phyloP scores from a whole-genome alignment of 2,113 vertebrate genomes.

The Misgurnus mizolepis region DNA sequence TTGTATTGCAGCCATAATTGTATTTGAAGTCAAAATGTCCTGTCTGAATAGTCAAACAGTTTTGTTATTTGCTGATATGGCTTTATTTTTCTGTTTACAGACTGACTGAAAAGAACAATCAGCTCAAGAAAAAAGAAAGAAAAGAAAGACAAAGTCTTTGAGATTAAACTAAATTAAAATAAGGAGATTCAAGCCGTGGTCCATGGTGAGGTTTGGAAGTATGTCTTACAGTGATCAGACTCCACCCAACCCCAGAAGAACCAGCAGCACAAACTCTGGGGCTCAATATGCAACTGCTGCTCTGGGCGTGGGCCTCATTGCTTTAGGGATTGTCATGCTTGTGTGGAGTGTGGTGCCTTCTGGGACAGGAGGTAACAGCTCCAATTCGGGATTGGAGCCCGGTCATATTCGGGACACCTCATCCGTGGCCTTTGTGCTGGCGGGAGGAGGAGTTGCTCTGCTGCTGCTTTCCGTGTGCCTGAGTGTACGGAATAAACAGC shows the following conservation, averaged over 20 bases:
- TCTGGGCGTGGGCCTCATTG: slow-evolving; percentile 88
- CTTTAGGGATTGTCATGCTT: slow-evolving; percentile 92
- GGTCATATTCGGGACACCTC: slow-evolving; percentile 81
- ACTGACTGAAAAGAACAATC: not conserved
- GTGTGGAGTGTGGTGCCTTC: slow-evolving; percentile 91
- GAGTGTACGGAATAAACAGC: slow-evolving; percentile 82
- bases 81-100: slow-evolving; percentile 6
- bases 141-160: not conserved
- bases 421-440: slow-evolving; percentile 89
- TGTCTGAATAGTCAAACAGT: not conserved
- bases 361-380: slow-evolving; percentile 63
- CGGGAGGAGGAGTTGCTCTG: slow-evolving; percentile 82
- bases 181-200: not conserved
- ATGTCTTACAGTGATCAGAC: slow-evolving; percentile 30
- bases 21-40: too few relatives aligned
- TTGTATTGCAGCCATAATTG: too few relatives aligned
- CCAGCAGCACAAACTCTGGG: slow-evolving; percentile 72
- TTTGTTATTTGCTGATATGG: not conserved
- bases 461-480: slow-evolving; percentile 89
- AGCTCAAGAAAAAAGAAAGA: not conserved
- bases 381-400: slow-evolving; percentile 62
- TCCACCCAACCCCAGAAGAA: slow-evolving; percentile 29
- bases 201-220: slow-evolving; percentile 9
- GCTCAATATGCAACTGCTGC: slow-evolving; percentile 92
- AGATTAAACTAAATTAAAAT: not conserved